phyloP scores from a whole-genome alignment of 2,113 vertebrate genomes.

The Ellobius talpinus region DNA sequence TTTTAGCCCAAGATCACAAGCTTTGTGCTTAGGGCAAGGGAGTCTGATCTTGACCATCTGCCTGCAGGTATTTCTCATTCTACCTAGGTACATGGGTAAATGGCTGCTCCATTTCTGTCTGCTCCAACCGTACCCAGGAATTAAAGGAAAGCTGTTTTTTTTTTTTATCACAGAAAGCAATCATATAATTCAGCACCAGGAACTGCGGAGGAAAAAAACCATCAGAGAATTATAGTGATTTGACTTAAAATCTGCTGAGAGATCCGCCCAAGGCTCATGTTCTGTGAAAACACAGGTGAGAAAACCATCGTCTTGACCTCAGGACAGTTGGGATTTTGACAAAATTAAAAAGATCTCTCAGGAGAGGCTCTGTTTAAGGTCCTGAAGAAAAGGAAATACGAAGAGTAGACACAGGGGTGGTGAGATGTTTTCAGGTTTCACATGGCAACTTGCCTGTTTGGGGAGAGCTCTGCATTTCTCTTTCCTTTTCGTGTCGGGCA shows the following conservation, averaged over 20 bases:
- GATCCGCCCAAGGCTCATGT: conserved; percentile 5
- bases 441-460: neutral
- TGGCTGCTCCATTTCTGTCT: conserved; percentile 16
- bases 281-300: conserved; percentile 15
- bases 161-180: neutral
- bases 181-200: neutral
- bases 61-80: neutral
- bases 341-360: conserved; percentile 41
- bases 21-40: neutral
- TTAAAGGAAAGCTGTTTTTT: neutral
- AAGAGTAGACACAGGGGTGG: neutral
- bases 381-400: conserved; percentile 7
- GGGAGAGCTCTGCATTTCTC: neutral
- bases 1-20: neutral
- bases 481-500: neutral
- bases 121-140: neutral
- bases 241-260: conserved; percentile 48
- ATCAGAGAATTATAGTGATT: conserved; percentile 10
- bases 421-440: neutral
- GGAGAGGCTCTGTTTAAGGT: conserved; percentile 34
- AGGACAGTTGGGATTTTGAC: neutral
- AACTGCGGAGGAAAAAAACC: conserved; percentile 15
- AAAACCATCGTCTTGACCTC: neutral
- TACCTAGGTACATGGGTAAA: neutral
- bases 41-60: neutral